Conservation (phyloP, 2,888 invertebrate genomes). For the Harmothoe impar region DNA sequence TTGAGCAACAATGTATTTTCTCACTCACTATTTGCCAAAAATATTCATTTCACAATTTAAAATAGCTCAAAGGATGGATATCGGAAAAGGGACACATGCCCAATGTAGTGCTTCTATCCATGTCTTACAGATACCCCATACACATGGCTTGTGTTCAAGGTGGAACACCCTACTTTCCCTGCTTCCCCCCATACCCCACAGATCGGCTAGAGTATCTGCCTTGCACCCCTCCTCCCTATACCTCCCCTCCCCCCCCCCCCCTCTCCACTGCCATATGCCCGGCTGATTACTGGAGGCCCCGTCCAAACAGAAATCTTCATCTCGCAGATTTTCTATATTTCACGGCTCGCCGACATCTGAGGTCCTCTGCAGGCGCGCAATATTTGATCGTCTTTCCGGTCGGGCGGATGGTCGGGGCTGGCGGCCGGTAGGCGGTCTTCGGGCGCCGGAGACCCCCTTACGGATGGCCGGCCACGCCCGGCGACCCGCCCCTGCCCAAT, state of each 20-base stretch:
- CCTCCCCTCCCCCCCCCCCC: background rate
- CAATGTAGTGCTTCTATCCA: too few relatives aligned
- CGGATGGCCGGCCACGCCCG: conserved; percentile 1
- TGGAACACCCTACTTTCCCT: too few relatives aligned
- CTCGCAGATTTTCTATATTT: conserved; percentile 63
- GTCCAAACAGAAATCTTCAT: conserved; percentile 55
- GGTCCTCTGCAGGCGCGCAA: conserved; percentile 36
- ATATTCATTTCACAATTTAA: too few relatives aligned
- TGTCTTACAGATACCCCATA: too few relatives aligned
- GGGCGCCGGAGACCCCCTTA: conserved; percentile 37
- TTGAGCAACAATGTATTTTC: too few relatives aligned
- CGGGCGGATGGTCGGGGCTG: conserved; percentile 26
- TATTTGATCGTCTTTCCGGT: conserved; percentile 53
- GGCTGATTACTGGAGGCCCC: background rate
- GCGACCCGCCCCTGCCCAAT: conserved; percentile 36
- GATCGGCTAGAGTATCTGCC: too few relatives aligned
- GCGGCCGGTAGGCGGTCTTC: conserved; percentile 16
- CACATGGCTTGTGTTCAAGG: too few relatives aligned
- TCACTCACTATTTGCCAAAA: too few relatives aligned
- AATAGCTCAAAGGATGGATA: too few relatives aligned
- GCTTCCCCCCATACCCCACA: too few relatives aligned
- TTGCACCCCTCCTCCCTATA: background rate
- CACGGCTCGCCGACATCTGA: conserved; percentile 59
- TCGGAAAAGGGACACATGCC: too few relatives aligned
- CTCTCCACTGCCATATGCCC: conserved; percentile 31